These are phyloP conservation scores for Sebastes minor DNA, from an alignment of 2,797 vertebrate species.

Conservation along the genomic window DNA sequence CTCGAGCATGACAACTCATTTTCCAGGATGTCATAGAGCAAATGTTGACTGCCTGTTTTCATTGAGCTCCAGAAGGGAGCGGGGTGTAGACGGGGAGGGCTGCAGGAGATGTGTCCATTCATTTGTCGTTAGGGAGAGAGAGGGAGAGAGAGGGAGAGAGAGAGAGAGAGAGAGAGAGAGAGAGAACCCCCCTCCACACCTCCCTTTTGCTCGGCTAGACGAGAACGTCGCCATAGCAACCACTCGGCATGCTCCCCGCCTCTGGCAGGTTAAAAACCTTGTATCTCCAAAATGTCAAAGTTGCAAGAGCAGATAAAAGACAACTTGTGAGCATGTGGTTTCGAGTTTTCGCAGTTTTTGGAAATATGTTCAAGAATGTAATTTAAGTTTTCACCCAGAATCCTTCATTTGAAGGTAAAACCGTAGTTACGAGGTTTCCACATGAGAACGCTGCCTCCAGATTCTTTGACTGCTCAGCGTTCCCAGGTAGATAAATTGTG, in stretches of 20 bases:
- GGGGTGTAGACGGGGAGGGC: not conserved
- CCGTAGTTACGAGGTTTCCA: slow-evolving; percentile 6
- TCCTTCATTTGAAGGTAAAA: not conserved
- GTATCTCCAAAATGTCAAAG: slow-evolving; percentile 44
- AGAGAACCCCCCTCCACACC: slow-evolving; percentile 3
- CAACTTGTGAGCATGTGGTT: not conserved
- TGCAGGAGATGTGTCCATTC: slow-evolving; percentile 43
- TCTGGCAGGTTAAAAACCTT: slow-evolving; percentile 43
- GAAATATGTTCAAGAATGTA: not conserved
- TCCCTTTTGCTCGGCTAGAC: slow-evolving; percentile 44
- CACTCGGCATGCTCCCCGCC: slow-evolving; percentile 45
- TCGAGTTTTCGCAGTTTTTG: not conserved
- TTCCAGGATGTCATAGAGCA: slow-evolving; percentile 48
- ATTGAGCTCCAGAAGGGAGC: slow-evolving; percentile 5
- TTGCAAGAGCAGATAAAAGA: not conserved
- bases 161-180: slow-evolving; percentile 10
- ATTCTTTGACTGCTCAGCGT: slow-evolving; percentile 51
- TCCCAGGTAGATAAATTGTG: slow-evolving; percentile 78
- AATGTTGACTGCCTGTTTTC: slow-evolving; percentile 54
- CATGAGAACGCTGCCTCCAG: slow-evolving; percentile 1
- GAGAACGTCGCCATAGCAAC: slow-evolving; percentile 77
- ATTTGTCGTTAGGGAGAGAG: slow-evolving; percentile 42
- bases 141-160: slow-evolving; percentile 16
- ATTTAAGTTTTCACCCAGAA: not conserved
- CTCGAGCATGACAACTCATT: slow-evolving; percentile 55